phyloP scores from a whole-genome alignment of 2,797 vertebrate genomes.

The Vespertilio murinus region DNA sequence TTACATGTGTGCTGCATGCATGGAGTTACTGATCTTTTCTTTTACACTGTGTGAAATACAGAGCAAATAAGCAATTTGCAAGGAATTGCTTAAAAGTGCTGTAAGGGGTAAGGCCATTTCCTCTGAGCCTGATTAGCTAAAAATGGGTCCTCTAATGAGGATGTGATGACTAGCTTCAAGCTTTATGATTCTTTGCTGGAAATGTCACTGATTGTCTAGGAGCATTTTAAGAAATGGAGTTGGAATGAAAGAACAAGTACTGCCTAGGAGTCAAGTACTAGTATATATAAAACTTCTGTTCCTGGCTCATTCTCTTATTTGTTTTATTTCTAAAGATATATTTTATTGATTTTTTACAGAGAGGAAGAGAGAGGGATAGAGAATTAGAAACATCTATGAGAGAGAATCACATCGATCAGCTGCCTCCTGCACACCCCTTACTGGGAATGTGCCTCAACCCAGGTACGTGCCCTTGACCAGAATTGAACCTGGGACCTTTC shows the following conservation, averaged over 20 bases:
- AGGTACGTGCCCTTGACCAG: no score
- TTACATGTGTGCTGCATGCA: neutral
- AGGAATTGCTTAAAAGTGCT: constrained; percentile 19
- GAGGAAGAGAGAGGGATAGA: no score
- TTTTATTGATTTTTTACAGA: no score
- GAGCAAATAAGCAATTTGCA: constrained; percentile 2
- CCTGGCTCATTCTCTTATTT: constrained; percentile 5
- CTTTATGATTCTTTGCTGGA: constrained; percentile 40
- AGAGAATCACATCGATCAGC: no score
- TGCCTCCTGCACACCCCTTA: no score
- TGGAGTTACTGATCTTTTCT: neutral
- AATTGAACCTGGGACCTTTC: no score
- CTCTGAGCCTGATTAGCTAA: constrained; percentile 33
- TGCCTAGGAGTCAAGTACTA: neutral
- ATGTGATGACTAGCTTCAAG: constrained; percentile 34
- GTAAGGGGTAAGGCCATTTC: neutral
- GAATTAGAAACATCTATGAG: no score
- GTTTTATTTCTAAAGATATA: neutral
- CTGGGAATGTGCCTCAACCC: no score
- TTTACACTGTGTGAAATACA: neutral
- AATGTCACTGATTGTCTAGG: constrained; percentile 38
- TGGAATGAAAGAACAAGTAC: neutral
- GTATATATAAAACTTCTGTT: neutral
- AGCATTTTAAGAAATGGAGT: constrained; percentile 32
- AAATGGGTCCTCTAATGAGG: constrained; percentile 47